Conservation (phyloP, 2,888 invertebrate species). For the Caenorhabditis sp. region DNA sequence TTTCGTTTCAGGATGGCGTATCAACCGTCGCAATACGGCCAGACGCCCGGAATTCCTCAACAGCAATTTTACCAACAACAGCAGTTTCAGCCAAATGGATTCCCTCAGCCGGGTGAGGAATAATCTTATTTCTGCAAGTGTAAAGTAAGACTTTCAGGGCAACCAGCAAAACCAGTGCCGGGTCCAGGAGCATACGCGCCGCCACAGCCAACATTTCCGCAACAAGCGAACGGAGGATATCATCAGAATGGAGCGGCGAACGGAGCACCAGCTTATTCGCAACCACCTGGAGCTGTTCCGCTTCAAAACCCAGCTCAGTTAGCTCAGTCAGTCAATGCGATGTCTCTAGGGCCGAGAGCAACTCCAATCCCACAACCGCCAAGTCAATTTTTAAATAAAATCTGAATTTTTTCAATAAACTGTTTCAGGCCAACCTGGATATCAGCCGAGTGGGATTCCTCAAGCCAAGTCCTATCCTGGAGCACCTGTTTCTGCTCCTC, state of each 20-base stretch:
- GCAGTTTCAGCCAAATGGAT: conserved; percentile 34
- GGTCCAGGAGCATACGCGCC: conserved; percentile 6
- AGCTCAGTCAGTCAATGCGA: conserved; percentile 13
- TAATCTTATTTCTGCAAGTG: no score
- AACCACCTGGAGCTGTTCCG: conserved; percentile 9
- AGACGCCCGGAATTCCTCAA: conserved; percentile 38
- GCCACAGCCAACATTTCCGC: conserved; percentile 4
- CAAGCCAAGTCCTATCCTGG: conserved; percentile 11
- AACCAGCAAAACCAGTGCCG: conserved; percentile 14
- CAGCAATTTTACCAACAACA: conserved; percentile 43
- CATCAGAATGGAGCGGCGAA: conserved; percentile 30
- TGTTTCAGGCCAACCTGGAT: neutral
- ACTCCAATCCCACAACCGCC: conserved; percentile 11
- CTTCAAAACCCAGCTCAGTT: conserved; percentile 11
- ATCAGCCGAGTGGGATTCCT: neutral
- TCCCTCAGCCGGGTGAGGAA: conserved; percentile 40
- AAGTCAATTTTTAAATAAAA: neutral
- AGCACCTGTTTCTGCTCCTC: neutral
- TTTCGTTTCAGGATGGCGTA: conserved; percentile 41
- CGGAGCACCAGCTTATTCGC: conserved; percentile 11
- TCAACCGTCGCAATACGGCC: conserved; percentile 45
- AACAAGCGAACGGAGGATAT: conserved; percentile 17
- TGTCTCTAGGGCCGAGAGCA: conserved; percentile 15
- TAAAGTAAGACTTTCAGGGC: conserved; percentile 10
- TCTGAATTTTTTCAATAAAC: neutral